Conservation (phyloP, 2,888 invertebrate genomes). For the Prenolepis imparis region DNA sequence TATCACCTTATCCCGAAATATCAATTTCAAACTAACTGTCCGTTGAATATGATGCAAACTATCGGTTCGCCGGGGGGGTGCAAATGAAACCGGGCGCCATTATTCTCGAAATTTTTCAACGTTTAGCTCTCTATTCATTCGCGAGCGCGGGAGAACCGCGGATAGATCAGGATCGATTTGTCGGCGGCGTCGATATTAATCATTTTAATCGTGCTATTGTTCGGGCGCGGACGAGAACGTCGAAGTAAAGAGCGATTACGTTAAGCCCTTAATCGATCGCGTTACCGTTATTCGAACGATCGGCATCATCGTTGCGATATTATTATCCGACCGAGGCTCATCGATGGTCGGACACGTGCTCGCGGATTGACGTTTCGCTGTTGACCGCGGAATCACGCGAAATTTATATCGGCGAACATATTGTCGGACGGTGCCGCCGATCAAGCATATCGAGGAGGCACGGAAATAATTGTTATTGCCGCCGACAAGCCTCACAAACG, state of each 20-base stretch:
- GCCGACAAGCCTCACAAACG: conserved; percentile 72
- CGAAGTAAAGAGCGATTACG: conserved; percentile 52
- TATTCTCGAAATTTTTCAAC: conserved; percentile 52
- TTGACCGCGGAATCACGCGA: conserved; percentile 54
- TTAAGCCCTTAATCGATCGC: conserved; percentile 66
- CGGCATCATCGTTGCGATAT: conserved; percentile 55
- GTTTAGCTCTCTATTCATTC: conserved; percentile 43
- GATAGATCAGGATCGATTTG: conserved; percentile 55
- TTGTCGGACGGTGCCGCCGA: conserved; percentile 40
- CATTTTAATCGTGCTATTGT: conserved; percentile 53
- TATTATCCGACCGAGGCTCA: conserved; percentile 57
- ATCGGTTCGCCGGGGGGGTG: not conserved
- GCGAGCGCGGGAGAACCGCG: conserved; percentile 16
- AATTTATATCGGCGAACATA: conserved; percentile 67
- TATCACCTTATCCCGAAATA: conserved; percentile 12
- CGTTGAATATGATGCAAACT: conserved; percentile 25
- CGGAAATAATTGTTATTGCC: conserved; percentile 77
- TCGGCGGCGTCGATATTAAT: conserved; percentile 48
- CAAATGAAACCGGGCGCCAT: conserved; percentile 16
- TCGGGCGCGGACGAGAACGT: conserved; percentile 30
- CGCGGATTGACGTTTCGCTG: conserved; percentile 63
- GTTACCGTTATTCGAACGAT: conserved; percentile 57
- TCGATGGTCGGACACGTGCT: not conserved
- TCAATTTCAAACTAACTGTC: conserved; percentile 6
- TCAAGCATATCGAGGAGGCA: conserved; percentile 52